Evolutionary conservation across 2,797 vertebrate species (phyloP).

Genomic region (Cirrhinus molitorella): DNA sequence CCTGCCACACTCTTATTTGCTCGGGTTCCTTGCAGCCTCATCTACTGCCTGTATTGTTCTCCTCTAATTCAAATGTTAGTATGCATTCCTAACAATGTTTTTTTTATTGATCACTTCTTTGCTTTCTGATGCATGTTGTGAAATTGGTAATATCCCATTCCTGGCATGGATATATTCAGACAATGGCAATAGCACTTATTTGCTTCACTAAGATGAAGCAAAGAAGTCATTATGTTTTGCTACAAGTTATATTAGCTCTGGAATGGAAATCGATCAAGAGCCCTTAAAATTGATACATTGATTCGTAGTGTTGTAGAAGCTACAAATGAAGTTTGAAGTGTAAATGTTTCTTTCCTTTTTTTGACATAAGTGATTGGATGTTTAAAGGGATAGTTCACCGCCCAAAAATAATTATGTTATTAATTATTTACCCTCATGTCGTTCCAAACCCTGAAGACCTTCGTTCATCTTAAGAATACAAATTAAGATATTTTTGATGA

Average conservation of each 20-base stretch:
- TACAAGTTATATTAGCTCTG: constrained; percentile 18
- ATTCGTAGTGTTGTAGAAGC: neutral
- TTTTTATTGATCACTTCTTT: constrained; percentile 68
- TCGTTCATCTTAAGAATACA: too few relatives aligned
- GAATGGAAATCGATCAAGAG: constrained; percentile 49
- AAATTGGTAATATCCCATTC: constrained; percentile 70
- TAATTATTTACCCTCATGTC: too few relatives aligned
- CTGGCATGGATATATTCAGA: constrained; percentile 63
- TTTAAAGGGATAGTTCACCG: neutral
- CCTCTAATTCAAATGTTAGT: neutral
- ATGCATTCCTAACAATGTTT: constrained; percentile 50
- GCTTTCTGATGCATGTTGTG: constrained; percentile 31
- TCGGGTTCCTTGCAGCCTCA: constrained; percentile 22
- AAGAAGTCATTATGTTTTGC: constrained; percentile 34
- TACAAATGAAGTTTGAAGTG: constrained; percentile 8
- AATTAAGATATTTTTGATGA: too few relatives aligned
- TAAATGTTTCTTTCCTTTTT: constrained; percentile 1
- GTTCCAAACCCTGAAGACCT: too few relatives aligned
- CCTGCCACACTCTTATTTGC: neutral
- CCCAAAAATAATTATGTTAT: too few relatives aligned
- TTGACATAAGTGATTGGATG: neutral
- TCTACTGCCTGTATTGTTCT: constrained; percentile 38
- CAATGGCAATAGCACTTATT: constrained; percentile 44
- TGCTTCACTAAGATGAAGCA: constrained; percentile 35
- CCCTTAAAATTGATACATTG: neutral